phyloP scores from a whole-genome alignment of 2,797 vertebrate genomes.

The Gymnothorax javanicus region DNA sequence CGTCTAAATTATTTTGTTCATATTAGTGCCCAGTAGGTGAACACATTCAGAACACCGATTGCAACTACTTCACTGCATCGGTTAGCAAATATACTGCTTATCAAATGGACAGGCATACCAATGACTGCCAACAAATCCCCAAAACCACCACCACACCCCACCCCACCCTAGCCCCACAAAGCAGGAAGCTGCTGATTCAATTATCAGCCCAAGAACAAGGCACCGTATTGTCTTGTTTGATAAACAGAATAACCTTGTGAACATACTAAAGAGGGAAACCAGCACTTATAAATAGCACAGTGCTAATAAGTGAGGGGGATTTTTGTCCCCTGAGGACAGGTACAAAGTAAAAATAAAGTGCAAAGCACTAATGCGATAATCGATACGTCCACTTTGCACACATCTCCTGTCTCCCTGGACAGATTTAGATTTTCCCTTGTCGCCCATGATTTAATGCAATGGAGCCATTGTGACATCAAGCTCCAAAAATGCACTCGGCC shows the following conservation, averaged over 20 bases:
- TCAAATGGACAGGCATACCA: neutral
- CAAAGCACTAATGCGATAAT: constrained; percentile 7
- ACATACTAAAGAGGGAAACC: neutral
- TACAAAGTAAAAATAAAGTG: neutral
- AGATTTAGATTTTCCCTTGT: constrained; percentile 1
- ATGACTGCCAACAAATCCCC: neutral
- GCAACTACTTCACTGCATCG: neutral
- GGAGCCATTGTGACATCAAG: neutral
- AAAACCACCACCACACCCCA: neutral
- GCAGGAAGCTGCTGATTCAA: neutral
- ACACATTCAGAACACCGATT: neutral
- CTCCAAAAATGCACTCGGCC: constrained; percentile 11
- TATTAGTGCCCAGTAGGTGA: neutral
- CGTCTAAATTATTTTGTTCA: neutral
- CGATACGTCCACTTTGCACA: constrained; percentile 1
- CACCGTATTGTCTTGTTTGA: neutral
- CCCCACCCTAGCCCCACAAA: neutral
- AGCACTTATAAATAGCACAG: neutral
- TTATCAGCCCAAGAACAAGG: neutral
- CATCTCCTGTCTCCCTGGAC: neutral
- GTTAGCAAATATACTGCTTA: neutral
- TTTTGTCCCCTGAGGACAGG: neutral
- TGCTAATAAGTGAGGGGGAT: neutral
- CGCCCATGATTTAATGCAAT: neutral
- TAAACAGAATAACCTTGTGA: neutral